These are phyloP conservation scores for Oxyruncus cristatus DNA, from an alignment of 2,113 vertebrate genomes.

Conservation along the genomic window DNA sequence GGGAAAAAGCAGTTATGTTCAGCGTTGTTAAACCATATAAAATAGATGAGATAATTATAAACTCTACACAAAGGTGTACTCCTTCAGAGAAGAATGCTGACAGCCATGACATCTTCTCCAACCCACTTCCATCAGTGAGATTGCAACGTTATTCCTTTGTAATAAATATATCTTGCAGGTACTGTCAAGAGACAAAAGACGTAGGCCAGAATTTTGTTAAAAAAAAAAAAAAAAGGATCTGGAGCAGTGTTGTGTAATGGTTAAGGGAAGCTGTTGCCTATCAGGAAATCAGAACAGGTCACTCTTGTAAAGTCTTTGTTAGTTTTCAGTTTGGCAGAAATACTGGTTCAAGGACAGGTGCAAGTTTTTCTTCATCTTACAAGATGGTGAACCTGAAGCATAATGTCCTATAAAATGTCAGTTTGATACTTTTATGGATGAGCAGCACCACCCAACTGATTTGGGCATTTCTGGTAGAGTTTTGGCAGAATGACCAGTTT, in stretches of 20 bases:
- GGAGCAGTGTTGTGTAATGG: background rate
- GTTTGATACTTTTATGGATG: background rate
- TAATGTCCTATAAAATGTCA: background rate
- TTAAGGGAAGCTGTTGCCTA: background rate
- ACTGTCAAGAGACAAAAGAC: background rate
- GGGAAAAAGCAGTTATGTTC: constrained; percentile 19
- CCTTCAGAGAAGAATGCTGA: background rate
- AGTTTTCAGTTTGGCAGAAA: background rate
- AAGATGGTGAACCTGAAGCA: background rate
- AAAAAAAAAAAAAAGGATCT: background rate
- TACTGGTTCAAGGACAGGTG: background rate
- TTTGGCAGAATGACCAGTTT: constrained; percentile 19
- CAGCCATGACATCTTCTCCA: constrained; percentile 14
- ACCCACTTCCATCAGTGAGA: background rate
- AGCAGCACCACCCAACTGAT: background rate
- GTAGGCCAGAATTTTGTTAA: background rate
- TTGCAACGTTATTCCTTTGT: background rate
- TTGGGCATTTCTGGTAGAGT: background rate
- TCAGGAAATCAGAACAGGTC: background rate
- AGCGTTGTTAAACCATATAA: background rate
- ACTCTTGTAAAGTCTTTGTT: background rate
- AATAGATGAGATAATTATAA: constrained; percentile 47
- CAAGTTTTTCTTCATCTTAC: background rate
- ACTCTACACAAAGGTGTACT: constrained; percentile 21
- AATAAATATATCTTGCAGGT: constrained; percentile 2